Evolutionary conservation across 2,888 invertebrate genomes (phyloP).

Genomic region (Drosophila demipolita): DNA sequence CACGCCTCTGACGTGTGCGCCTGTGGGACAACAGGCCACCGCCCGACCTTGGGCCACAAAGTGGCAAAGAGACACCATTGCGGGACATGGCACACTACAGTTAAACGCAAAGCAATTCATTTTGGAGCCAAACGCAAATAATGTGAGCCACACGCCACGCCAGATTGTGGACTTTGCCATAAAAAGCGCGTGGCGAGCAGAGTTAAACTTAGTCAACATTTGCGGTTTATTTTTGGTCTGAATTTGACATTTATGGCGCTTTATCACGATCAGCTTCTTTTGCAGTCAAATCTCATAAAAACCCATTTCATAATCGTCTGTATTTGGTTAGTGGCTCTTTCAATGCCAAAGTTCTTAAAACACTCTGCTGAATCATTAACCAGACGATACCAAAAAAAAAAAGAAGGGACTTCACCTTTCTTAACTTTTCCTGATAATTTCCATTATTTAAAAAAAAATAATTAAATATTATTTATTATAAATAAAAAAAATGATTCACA

Average conservation of each 20-base stretch:
- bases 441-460: neutral
- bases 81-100: constrained; percentile 37
- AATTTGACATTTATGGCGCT: constrained; percentile 6
- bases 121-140: constrained; percentile 44
- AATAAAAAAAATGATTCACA: neutral
- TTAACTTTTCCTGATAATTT: neutral
- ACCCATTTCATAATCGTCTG: neutral
- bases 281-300: neutral
- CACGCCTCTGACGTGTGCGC: constrained; percentile 58
- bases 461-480: neutral
- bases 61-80: constrained; percentile 30
- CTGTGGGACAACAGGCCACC: constrained; percentile 52
- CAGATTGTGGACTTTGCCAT: constrained; percentile 32
- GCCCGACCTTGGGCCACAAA: constrained; percentile 39
- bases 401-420: neutral
- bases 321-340: constrained; percentile 1
- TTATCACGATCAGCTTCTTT: constrained; percentile 4
- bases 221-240: neutral
- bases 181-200: constrained; percentile 33
- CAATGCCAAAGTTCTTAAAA: neutral
- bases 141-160: constrained; percentile 42
- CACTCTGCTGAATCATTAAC: neutral
- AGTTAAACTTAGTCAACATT: constrained; percentile 4
- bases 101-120: constrained; percentile 4
- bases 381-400: neutral